Evolutionary conservation across 2,113 vertebrate genomes (phyloP).

Genomic region (Camelus dromedarius): DNA sequence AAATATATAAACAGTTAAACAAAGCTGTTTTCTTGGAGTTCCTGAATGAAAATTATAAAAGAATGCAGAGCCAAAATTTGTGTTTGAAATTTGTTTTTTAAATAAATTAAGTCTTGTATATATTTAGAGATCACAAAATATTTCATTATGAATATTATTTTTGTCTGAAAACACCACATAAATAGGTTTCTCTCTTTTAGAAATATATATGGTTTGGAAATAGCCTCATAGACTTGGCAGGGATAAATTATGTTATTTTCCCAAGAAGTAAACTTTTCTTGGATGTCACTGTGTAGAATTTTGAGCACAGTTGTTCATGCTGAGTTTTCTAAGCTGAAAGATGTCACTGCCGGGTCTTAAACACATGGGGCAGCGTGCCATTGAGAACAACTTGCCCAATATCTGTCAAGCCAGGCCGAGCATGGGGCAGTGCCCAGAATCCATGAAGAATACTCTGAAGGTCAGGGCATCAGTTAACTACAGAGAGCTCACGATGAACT

Average conservation of each 20-base stretch:
- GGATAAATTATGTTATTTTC: not conserved
- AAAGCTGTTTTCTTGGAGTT: not conserved
- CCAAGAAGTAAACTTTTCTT: constrained; percentile 44
- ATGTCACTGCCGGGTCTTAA: not conserved
- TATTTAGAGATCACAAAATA: not conserved
- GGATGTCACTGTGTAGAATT: not conserved
- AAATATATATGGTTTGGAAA: not conserved
- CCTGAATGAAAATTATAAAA: not conserved
- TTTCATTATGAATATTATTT: not conserved
- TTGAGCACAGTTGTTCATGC: constrained; percentile 52
- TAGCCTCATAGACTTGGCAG: not conserved
- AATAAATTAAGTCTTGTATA: not conserved
- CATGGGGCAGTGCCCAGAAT: constrained; percentile 20
- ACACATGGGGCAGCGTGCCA: not conserved
- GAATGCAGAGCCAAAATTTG: not conserved
- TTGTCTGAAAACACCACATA: not conserved
- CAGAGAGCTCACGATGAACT: constrained; percentile 22
- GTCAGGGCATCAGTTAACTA: not conserved
- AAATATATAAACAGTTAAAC: not conserved
- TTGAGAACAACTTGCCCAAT: not conserved
- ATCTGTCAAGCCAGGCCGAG: constrained; percentile 1
- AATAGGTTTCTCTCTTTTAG: not conserved
- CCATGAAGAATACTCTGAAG: constrained; percentile 12
- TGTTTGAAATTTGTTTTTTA: not conserved
- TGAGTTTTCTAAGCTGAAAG: constrained; percentile 35